Evolutionary conservation across 1,140 invertebrate species (phyloP).

Genomic region (Acyrthosiphon pisum): DNA sequence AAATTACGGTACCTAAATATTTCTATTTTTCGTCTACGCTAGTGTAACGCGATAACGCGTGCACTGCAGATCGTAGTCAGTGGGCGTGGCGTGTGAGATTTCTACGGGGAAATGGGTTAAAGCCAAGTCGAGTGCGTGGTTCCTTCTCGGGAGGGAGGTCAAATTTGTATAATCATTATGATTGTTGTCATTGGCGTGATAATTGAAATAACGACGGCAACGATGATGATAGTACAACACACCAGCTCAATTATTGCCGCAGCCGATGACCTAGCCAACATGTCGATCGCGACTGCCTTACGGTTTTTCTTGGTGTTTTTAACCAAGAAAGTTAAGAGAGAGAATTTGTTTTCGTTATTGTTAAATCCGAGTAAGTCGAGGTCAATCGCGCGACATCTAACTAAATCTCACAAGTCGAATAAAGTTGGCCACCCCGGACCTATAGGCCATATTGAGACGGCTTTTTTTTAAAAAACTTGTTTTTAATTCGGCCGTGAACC

Average conservation of each 20-base stretch:
- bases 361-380: too few relatives aligned
- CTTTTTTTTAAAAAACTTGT: background rate
- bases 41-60: slow-evolving; percentile 31
- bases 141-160: background rate
- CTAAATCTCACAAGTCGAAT: too few relatives aligned
- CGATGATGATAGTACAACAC: background rate
- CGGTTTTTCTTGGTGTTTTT: too few relatives aligned
- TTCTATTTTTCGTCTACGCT: slow-evolving; percentile 40
- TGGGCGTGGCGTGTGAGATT: background rate
- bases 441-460: too few relatives aligned
- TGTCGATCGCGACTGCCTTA: too few relatives aligned
- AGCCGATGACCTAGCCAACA: background rate
- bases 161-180: background rate
- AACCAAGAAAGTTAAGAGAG: too few relatives aligned
- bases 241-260: background rate
- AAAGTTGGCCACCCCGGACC: background rate
- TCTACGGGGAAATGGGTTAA: background rate
- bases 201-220: background rate
- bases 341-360: too few relatives aligned
- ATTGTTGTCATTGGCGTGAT: background rate
- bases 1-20: background rate
- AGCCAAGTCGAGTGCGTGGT: background rate
- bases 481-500: background rate
- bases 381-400: too few relatives aligned
- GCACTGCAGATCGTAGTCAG: background rate